These are phyloP conservation scores for Osmerus eperlanus DNA, from an alignment of 2,113 vertebrate species.

Conservation along the genomic window DNA sequence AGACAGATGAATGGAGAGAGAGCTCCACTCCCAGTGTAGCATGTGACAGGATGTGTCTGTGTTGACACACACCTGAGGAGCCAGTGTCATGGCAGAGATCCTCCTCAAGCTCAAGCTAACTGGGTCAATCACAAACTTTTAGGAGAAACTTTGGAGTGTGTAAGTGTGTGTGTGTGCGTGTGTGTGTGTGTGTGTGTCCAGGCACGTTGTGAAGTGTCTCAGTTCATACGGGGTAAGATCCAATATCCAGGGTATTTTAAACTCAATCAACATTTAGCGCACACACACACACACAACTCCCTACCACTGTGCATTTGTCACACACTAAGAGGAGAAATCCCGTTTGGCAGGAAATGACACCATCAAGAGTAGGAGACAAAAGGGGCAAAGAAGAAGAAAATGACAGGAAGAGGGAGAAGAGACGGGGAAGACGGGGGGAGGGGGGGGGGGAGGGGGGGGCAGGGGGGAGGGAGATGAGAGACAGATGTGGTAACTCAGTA, in stretches of 20 bases:
- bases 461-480: slow-evolving; percentile 40
- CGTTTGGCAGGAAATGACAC: slow-evolving; percentile 71
- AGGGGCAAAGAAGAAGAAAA: background rate
- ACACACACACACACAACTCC: slow-evolving; percentile 42
- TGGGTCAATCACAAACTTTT: slow-evolving; percentile 76
- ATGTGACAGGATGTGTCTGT: slow-evolving; percentile 64
- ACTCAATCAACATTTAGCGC: slow-evolving; percentile 61
- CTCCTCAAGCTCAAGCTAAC: slow-evolving; percentile 67
- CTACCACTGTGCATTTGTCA: slow-evolving; percentile 39
- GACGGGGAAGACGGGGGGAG: slow-evolving; percentile 17
- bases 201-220: slow-evolving; percentile 63
- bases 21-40: slow-evolving; percentile 61
- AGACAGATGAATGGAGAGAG: no score
- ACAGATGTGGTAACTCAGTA: no score
- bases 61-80: slow-evolving; percentile 69
- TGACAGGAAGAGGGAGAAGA: slow-evolving; percentile 29
- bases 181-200: slow-evolving; percentile 12
- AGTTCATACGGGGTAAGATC: slow-evolving; percentile 64
- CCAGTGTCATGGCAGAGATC: slow-evolving; percentile 72
- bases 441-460: slow-evolving; percentile 29
- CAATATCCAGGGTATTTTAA: slow-evolving; percentile 75
- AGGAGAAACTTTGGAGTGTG: slow-evolving; percentile 70
- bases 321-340: slow-evolving; percentile 60
- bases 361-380: slow-evolving; percentile 60
- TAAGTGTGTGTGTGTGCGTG: slow-evolving; percentile 36